phyloP scores from a whole-genome alignment of 2,797 vertebrate genomes.

The Tapirus indicus region DNA sequence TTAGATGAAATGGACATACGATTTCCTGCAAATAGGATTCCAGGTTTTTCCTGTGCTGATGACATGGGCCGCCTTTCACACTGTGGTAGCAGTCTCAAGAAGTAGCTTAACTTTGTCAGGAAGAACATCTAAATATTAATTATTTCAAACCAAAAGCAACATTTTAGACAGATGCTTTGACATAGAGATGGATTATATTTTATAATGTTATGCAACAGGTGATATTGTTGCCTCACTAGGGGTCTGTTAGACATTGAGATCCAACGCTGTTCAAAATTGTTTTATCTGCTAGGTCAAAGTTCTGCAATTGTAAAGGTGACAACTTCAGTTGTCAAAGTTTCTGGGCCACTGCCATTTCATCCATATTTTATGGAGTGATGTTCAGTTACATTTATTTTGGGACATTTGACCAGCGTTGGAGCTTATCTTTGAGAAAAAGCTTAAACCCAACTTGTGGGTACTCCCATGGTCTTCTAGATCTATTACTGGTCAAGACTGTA shows the following conservation, averaged over 20 bases:
- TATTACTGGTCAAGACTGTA: background rate
- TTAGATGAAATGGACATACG: background rate
- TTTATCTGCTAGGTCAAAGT: background rate
- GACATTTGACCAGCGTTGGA: background rate
- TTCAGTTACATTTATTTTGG: background rate
- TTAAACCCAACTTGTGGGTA: background rate
- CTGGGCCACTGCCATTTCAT: background rate
- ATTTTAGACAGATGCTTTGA: background rate
- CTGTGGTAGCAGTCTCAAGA: background rate
- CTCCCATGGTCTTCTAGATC: background rate
- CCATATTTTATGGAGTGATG: background rate
- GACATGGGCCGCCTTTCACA: background rate
- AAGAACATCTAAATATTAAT: background rate
- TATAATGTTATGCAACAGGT: background rate
- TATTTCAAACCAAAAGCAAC: background rate
- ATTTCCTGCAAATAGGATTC: background rate
- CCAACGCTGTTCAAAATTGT: background rate
- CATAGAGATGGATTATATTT: background rate
- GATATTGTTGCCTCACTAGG: background rate
- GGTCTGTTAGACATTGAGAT: background rate
- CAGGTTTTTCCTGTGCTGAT: background rate
- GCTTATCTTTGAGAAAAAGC: background rate
- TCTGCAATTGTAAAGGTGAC: background rate
- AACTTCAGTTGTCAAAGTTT: constrained; percentile 21
- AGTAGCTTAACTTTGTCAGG: background rate